Evolutionary conservation across 2,797 vertebrate species (phyloP), one percentile per base, ranked within the genome.

Genomic region (Columba guinea): DNA sequence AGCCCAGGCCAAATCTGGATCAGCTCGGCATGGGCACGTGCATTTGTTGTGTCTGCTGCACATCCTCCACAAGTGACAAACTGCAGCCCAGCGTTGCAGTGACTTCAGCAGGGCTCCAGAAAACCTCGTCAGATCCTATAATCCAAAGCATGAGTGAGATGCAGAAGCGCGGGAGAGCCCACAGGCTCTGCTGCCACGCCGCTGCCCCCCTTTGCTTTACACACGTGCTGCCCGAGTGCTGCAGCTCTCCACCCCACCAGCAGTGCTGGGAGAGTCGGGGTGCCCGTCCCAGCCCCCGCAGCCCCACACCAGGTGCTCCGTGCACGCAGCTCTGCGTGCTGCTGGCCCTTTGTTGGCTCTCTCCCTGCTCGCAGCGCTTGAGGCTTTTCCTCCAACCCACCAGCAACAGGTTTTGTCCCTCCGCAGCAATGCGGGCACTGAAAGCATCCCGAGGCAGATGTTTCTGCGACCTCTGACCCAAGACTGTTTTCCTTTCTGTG

Each of bases 401-500:
- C 98, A 97, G 98, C 98, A 99, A 98, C 98, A 97, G 98, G 97
- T 97, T 96, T 58, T 89, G 69, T 91, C 87, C 85, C 73, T 97
- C 97, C 94, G 53, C 94, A 98, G 98, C 97, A 98, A 99, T 98
- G 98, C 93, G 75, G 97, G 97, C 98, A 98, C 97, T 96, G 97
- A 94, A 93, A 97, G 96, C 97, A 96, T 97, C 97, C 97, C 32
- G 82, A 98, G 98, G 98, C 99, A 99, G 99, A 99, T 99, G 99
- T 98, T 98, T 97, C 96, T 85, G 88, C 34, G 98, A 99, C 99
- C 99, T 99, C 97, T 99, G 98, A 99, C 98, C 99, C 98, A 35
- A 55, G 95, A 97, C 98, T 98, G 98, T 98, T 97, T 98, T 98
- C 98, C 98, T 98, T 98, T 97, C 93, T 73, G 94, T 80, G 71